Evolutionary conservation across 2,797 vertebrate genomes (phyloP), one percentile per base, ranked within the genome.

Genomic region (Spea hammondii): DNA sequence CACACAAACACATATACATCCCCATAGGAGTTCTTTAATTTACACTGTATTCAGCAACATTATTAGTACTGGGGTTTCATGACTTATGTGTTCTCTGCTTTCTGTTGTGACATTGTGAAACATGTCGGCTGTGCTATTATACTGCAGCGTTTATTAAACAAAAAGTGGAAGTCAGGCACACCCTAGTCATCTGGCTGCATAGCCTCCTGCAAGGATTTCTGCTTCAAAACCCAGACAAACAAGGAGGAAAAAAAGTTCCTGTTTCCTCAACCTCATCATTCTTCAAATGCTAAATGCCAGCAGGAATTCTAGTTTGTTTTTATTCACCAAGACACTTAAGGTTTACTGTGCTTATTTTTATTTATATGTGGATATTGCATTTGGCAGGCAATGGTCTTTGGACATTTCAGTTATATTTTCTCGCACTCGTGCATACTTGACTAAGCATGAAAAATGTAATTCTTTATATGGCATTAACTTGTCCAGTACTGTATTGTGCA

Each of bases 341-440:
- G 2, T 67, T 74, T 69, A 54, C 44, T 74, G 65, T 55, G 59
- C 48, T 70, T 74, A 74, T 48, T 57, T 75, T 64, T 70, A 65
- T 57, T 70, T 80, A 11, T 65, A 65, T 70, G 46, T 70, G 67
- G 69, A 65, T 65, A 75, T 70, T 70, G 59, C 47, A 69, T 70
- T 71, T 80, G 78, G 50, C 72, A 80, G 67, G 57, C 68, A 70
- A 50, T 8, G 59, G 48, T 79, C 72, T 62, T 46, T 79, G 17
- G 78, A 69, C 71, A 79, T 74, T 70, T 79, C 45, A 57, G 53
- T 79, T 62, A 53, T 45, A 74, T 75, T 79, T 80, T 75, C 65
- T 80, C 70, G 57, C 72, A 65, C 45, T 80, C 72, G 75, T 80
- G 74, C 72, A 70, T 80, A 80, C 74, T 79, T 74, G 72, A 75